Evolutionary conservation across 2,888 invertebrate species (phyloP).

Genomic region (Drosophila formosana): DNA sequence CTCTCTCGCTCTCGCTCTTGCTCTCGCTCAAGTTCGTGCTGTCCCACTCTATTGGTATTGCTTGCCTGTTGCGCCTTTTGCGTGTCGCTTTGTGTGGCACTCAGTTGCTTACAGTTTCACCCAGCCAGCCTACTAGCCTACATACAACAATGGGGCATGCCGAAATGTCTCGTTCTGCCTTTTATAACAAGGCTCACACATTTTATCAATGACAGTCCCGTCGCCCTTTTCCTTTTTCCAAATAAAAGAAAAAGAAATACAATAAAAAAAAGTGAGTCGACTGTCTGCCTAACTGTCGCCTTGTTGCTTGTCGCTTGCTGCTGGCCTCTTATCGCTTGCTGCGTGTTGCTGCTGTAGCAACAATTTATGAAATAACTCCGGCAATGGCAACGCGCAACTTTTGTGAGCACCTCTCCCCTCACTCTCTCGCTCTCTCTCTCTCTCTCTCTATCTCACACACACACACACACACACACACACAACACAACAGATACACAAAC

Average conservation of each 20-base stretch:
- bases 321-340: slow-evolving; percentile 1
- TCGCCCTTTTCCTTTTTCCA: neutral
- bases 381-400: slow-evolving; percentile 57
- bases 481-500: slow-evolving; percentile 76
- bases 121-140: slow-evolving; percentile 7
- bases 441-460: slow-evolving; percentile 1
- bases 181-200: slow-evolving; percentile 62
- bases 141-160: slow-evolving; percentile 65
- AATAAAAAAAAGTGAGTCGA: slow-evolving; percentile 13
- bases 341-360: slow-evolving; percentile 74
- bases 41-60: slow-evolving; percentile 20
- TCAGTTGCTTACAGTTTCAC: slow-evolving; percentile 64
- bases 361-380: slow-evolving; percentile 79
- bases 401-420: slow-evolving; percentile 19
- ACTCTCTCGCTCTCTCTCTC: slow-evolving; percentile 14
- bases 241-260: slow-evolving; percentile 11
- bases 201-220: slow-evolving; percentile 26
- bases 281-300: slow-evolving; percentile 50
- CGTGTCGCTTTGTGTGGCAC: slow-evolving; percentile 63
- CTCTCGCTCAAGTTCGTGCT: neutral
- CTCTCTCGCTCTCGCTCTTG: neutral
- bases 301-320: neutral
- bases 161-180: slow-evolving; percentile 68
- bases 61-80: slow-evolving; percentile 77
- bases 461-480: slow-evolving; percentile 1